Base-by-base conservation (phyloP, 2,888 invertebrate genomes). In the Aricia artaxerxes region DNA sequence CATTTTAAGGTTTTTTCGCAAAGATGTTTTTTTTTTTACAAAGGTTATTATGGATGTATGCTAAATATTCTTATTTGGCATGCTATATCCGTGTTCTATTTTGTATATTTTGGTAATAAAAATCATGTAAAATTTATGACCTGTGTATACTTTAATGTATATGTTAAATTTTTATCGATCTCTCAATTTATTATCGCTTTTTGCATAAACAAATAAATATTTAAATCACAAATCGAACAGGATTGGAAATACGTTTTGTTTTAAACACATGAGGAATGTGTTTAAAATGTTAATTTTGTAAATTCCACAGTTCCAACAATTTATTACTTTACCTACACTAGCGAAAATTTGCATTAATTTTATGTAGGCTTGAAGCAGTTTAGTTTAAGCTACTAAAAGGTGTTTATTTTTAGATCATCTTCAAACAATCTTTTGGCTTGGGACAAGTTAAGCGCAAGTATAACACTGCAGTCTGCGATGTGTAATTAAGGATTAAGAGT, bases 181-280 rank as follows among this genome's bases (percentile, higher is more conserved):
- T 69, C 35, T 38, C 1, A 69, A 13, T 69, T 69, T 38, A 69
- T 6, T 13, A 49, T 49, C 9, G 13, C 35, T 69, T 69, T 69
- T 69, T 35, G 69, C 35, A 69, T 69, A 69, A 69, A 38, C 35
- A 69, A 38, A 69, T 69, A 69, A 69, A 69, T 35, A 69, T 69
- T 69, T 38, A 69, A 69, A 69, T 16, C 35, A 35, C 69, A 35
- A 31, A 64, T 64, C 31, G 31, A 64, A 64, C 64, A 31, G 64
- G 31, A 64, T 64, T 64, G 11, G 31, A 31, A 64, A 64, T 64
- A 31, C 1, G 64, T 64, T 64, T 64, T 31, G 64, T 64, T 64
- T 64, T 9, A 64, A 61, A 61, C n/a, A 31, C 64, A 24, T 4
- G 64, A 64, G 64, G 24, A 64, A 64, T 64, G 31, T 31, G 64